Evolutionary conservation across 2,113 vertebrate species (phyloP), one percentile per base, ranked within the genome.

Genomic region (Rostratula benghalensis): DNA sequence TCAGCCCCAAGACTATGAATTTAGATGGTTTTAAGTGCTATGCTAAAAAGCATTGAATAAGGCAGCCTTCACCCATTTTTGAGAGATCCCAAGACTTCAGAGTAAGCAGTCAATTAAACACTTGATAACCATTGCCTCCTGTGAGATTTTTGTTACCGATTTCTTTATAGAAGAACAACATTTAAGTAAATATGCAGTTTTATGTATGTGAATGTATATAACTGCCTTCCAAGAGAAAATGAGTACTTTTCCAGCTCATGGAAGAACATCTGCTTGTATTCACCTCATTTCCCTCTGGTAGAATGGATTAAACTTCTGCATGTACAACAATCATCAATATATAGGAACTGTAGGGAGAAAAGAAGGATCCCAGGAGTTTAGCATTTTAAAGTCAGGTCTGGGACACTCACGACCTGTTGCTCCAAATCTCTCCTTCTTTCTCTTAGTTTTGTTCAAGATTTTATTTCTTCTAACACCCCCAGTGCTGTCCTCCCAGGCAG

Each of bases 301-400:
- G 67, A 30, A 59, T 25, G 67, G 79, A 83, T 88, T 35, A 39
- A 80, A 60, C 31, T 51, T 89, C 39, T 80, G 27, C 80, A 76
- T 7, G 5, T 27, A 43, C 10, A 19, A 71, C 45, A 69, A 24
- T 68, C 67, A 7, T 35, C 63, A n/a, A 3, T 27, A 37, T 6
- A 2, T 0, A 15, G 41, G 0, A 70, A 54, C 24, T 46, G 24
- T 6, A 75, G 31, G 7, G 45, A 25, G 31, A 64, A 59, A 50
- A 83, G 37, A 70, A 73, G 37, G 56, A 78, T 63, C 25, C 31
- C 30, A 28, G 37, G 84, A 79, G 8, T 51, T 14, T 27, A 81
- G 5, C 9, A 14, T 64, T 59, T 91, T 22, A 20, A 60, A 74
- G 51, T 45, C 24, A 15, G 5, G 39, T 31, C 56, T 95, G 77